phyloP scores from a whole-genome alignment of 2,797 vertebrate genomes.

The Melanogrammus aeglefinus region DNA sequence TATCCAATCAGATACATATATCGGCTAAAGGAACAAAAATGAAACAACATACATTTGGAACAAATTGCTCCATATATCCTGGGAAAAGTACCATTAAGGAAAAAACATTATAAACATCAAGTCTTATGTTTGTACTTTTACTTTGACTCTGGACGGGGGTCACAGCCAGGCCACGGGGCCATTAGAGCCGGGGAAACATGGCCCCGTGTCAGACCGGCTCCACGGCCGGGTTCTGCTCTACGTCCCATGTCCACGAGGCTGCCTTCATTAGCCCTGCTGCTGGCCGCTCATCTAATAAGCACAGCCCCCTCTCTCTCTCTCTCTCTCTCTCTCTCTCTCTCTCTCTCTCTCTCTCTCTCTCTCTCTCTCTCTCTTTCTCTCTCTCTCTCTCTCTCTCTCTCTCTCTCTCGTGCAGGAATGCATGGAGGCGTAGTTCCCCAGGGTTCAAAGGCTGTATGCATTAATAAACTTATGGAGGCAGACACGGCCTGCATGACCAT shows the following conservation, averaged over 20 bases:
- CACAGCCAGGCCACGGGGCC: not conserved
- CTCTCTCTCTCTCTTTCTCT: slow-evolving; percentile 6
- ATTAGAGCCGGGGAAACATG: not conserved
- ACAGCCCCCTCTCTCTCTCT: slow-evolving; percentile 28
- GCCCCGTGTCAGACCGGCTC: not conserved
- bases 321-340: not conserved
- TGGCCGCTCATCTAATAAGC: slow-evolving; percentile 53
- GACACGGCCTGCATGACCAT: not conserved
- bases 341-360: slow-evolving; percentile 1
- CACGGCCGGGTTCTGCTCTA: slow-evolving; percentile 21
- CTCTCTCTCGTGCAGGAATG: slow-evolving; percentile 24
- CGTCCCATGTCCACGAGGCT: slow-evolving; percentile 36
- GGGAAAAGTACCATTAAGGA: not conserved
- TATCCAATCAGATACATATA: not conserved
- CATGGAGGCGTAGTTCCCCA: slow-evolving; percentile 20
- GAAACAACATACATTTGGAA: slow-evolving; percentile 4
- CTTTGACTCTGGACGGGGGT: not conserved
- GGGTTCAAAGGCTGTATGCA: slow-evolving; percentile 36
- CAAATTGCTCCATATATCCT: not conserved
- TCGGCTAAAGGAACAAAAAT: not conserved
- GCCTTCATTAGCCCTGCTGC: slow-evolving; percentile 62
- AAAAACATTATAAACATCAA: slow-evolving; percentile 2
- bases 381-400: no score
- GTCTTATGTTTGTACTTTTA: not conserved
- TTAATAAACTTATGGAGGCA: not conserved